A percentile compares a stretch with the other conserved stretches of the same genome.
These are phyloP conservation scores for Pimephales promelas DNA, from an alignment of 2,113 vertebrate genomes.

Conservation along the genomic window DNA sequence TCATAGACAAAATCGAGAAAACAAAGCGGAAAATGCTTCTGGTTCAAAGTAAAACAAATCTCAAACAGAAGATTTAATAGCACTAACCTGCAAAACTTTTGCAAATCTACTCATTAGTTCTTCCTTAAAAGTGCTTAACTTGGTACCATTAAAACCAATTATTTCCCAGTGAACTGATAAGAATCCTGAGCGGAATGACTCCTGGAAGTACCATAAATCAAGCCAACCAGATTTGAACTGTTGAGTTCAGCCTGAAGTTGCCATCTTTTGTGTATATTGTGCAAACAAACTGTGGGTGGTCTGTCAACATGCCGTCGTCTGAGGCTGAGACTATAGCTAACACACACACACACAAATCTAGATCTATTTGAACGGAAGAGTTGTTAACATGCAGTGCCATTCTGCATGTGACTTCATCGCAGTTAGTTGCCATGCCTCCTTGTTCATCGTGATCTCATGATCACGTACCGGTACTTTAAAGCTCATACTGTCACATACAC, in stretches of 20 bases:
- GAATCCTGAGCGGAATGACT: background rate
- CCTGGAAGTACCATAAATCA: background rate
- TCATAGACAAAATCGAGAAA: background rate
- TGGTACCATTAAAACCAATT: background rate
- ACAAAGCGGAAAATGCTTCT: background rate
- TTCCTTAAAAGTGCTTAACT: background rate
- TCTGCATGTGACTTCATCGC: slow-evolving; percentile 23
- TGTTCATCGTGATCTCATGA: slow-evolving; percentile 13
- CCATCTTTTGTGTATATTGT: background rate
- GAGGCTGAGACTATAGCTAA: slow-evolving; percentile 2
- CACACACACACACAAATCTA: slow-evolving; percentile 27
- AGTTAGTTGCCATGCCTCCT: slow-evolving; percentile 44
- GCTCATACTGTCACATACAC: slow-evolving; percentile 29
- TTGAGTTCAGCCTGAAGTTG: background rate
- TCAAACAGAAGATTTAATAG: background rate
- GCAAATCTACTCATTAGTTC: background rate
- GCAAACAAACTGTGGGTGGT: slow-evolving; percentile 5
- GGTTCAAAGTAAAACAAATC: background rate
- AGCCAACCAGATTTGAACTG: background rate
- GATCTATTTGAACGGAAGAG: background rate
- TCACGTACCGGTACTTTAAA: background rate
- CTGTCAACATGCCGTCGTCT: background rate
- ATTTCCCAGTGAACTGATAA: background rate
- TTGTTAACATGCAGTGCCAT: slow-evolving; percentile 44
- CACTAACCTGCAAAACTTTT: background rate